phyloP scores from a whole-genome alignment of 2,888 invertebrate species.

The Cecidostiba fungosa region DNA sequence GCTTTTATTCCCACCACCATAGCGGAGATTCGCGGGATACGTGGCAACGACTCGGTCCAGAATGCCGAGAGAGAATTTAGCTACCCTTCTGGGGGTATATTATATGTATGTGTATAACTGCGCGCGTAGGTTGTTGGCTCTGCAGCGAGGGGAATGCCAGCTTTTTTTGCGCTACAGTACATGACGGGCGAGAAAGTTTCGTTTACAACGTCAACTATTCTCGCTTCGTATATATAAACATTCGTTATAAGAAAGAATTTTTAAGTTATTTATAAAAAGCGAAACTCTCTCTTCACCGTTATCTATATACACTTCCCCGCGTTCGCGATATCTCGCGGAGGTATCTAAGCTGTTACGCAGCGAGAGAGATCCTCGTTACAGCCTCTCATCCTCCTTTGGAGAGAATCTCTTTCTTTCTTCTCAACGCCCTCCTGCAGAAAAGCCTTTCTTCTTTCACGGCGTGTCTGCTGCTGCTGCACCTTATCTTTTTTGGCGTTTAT shows the following conservation, averaged over 20 bases:
- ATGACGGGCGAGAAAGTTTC: too few relatives aligned
- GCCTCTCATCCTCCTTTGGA: neutral
- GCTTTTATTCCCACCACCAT: slow-evolving; percentile 20
- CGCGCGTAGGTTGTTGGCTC: slow-evolving; percentile 1
- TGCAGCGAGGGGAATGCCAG: neutral
- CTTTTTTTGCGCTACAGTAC: neutral
- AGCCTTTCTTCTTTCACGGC: slow-evolving; percentile 13
- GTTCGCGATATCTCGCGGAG: neutral
- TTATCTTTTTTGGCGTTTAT: slow-evolving; percentile 15
- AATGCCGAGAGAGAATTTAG: slow-evolving; percentile 29
- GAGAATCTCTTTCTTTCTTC: neutral
- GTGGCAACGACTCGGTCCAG: slow-evolving; percentile 44
- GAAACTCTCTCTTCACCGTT: neutral
- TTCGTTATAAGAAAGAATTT: too few relatives aligned
- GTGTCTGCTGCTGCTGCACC: neutral
- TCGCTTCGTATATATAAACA: too few relatives aligned
- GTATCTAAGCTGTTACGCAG: neutral
- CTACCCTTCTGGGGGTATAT: slow-evolving; percentile 33
- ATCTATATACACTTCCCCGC: neutral
- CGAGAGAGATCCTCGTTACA: slow-evolving; percentile 7
- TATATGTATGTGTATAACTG: neutral
- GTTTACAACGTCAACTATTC: too few relatives aligned
- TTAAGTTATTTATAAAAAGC: too few relatives aligned
- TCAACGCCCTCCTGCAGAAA: neutral
- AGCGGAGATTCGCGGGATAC: slow-evolving; percentile 13